Base-by-base conservation (phyloP, 2,888 invertebrate species). In the Phrixothrix hirtus region DNA sequence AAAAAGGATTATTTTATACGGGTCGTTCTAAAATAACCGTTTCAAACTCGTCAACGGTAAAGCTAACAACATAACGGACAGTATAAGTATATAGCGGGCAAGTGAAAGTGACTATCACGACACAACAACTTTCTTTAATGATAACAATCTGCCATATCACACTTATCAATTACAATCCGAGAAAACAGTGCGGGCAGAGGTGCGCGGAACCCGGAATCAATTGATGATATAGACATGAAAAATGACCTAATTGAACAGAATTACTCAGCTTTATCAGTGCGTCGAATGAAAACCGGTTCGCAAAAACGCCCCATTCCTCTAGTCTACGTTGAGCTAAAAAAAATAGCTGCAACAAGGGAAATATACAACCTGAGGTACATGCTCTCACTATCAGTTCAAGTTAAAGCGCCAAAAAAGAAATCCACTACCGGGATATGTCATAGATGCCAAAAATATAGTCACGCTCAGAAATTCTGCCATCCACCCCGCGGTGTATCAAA, bases 371-470 rank as follows among this genome's bases (percentile, higher is more conserved):
- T 35, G 5, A 13, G 12, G 6, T 9, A 13, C 17, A 7, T 14
- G 13, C 9, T 13, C 10, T 15, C n/a, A 2, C 16, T 47, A 10
- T 1, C 11, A 1, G 25, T 48, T n/a, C 6, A 11, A 7, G 32
- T 41, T 3, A 41, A 48, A 42, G 4, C 39, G 2, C 25, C 17
- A 6, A 7, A 17, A 15, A 45, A 21, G 1, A 51, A 62, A 9
- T 14, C 17, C 2, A 75, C 73, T 43, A 38, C 59, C 1, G 71
- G 59, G 26, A 78, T 79, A 51, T 79, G 78, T 58, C 66, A 72
- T 46, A 70, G 74, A 10, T 79, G 78, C 57, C 79, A 78, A 55
- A 69, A 65, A 51, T 78, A 76, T 73, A 77, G 78, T 0, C 78
- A 79, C 47, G 65, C 74, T 1, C 74, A 76, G 52, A 67, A 73